Evolutionary conservation across 2,113 vertebrate species (phyloP), one percentile per base, ranked within the genome.

Genomic region (Hystrix cristata): DNA sequence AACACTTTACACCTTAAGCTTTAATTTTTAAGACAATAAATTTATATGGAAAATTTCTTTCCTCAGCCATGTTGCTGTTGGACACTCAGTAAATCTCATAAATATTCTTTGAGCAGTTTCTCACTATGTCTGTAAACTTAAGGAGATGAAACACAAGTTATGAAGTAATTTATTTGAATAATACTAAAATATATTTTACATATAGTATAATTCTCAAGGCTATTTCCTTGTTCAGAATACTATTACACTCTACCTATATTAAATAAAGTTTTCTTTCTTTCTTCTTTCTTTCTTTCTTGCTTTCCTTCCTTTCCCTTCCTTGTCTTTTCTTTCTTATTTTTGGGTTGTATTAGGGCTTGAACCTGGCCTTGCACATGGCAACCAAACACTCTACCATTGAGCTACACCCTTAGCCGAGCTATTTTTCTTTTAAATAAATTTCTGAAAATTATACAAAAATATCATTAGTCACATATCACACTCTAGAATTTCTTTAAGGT

Each of bases 11-110:
- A 59, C 48, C 43, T 15, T 53, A 67, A 51, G 25, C 7, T 83
- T 86, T 83, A 76, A 83, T 74, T 83, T 51, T 60, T n/a, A 65
- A 71, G 19, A 29, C 15, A 80, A 71, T 88, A 53, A 80, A 84
- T 83, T 93, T 85, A 85, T 62, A 19, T 25, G 76, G 53, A 91
- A 25, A 78, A 62, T 87, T 51, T 91, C 34, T 76, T 67, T 91
- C 93, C 43, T 84, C 25, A 84, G 31, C 15, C 21, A 51, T 80
- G 34, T 57, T 82, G 43, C 55, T 91, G 7, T 51, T 81, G 71
- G 48, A 57, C 3, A 53, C 14, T n/a, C 65, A 11, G 15, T 38
- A 84, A 34, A 34, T 71, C 80, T 83, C 59, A 85, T 78, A 87
- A 91, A 78, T 81, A 87, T 62, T n/a, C 59, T 95, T 21, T 46